These are phyloP conservation scores for Artibeus jamaicensis DNA, from an alignment of 2,797 vertebrate species.

Conservation along the genomic window DNA sequence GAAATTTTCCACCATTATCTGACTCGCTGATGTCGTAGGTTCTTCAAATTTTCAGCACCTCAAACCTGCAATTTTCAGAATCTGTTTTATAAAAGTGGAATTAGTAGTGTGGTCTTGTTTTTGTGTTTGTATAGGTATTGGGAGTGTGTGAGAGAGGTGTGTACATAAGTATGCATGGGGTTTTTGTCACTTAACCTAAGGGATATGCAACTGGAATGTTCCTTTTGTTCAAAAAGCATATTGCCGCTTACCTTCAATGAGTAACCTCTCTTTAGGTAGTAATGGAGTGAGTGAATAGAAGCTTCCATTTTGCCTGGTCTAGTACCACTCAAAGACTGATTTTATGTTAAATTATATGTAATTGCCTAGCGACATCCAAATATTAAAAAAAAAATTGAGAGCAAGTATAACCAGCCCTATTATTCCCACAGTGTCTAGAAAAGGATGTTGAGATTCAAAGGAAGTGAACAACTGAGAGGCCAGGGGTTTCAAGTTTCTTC, in stretches of 20 bases:
- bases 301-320: conserved; percentile 54
- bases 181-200: conserved; percentile 49
- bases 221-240: conserved; percentile 56
- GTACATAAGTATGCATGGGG: not conserved
- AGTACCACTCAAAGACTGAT: conserved; percentile 60
- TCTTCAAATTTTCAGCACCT: conserved; percentile 51
- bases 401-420: conserved; percentile 26
- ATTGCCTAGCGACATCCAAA: conserved; percentile 65
- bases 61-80: conserved; percentile 66
- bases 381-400: conserved; percentile 26
- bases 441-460: not conserved
- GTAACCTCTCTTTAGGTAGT: conserved; percentile 60
- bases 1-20: conserved; percentile 41
- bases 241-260: conserved; percentile 47
- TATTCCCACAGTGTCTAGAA: conserved; percentile 24
- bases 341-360: conserved; percentile 68
- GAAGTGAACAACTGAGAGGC: not conserved
- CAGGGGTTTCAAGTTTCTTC: not conserved
- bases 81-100: conserved; percentile 58
- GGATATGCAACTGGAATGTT: conserved; percentile 29
- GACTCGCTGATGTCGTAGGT: conserved; percentile 3
- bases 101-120: conserved; percentile 43
- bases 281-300: conserved; percentile 64
- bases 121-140: conserved; percentile 4
- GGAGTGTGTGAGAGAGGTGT: not conserved